Base-by-base conservation (phyloP, 23 tunicate species). In the Halocynthia aurantium region DNA sequence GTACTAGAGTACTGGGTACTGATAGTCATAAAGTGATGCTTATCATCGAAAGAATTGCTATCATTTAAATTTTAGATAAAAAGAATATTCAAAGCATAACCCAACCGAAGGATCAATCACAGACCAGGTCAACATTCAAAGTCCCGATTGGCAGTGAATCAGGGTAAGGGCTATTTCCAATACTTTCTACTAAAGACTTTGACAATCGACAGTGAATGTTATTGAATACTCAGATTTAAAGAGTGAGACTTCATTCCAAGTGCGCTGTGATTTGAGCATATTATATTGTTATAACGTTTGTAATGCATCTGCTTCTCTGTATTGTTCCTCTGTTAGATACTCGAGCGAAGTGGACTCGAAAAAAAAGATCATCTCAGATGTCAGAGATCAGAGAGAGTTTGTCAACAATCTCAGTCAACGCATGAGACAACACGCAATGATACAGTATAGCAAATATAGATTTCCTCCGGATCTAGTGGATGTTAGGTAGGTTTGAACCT, bases 381-480 rank as follows among this genome's bases (percentile, higher is more conserved):
- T 66, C 10, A 63, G 51, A 9, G 17, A 83, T 7, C 84, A 84
- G 51, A 74, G 62, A 0, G 90, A 90, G 22, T 90, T 90, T 70
- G 97, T 90, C 13, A 77, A 72, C 20, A 85, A 88, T 13, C 52
- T 90, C 54, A 90, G 82, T 60, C 83, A 90, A 2, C 68, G 90
- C 11, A 84, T 90, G 78, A 19, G 63, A 57, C 89, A 90, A 53
- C 91, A 90, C 64, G 88, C 97, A 20, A 62, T 88, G 57, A 50
- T 61, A 8, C 73, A 64, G 40, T 62, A 86, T 71, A 71, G 53
- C 20, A 90, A 90, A 76, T 90, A 90, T 56, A 81, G 90, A 49
- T 90, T 90, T 58, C 97, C 97, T 11, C 97, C 90, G 5, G 90
- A 85, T 22, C 83, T 90, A n/a, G 97, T 90, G 15, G 97, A 90